Conservation (phyloP, 2,888 invertebrate genomes). For the Epiperipatus broadwayi region DNA sequence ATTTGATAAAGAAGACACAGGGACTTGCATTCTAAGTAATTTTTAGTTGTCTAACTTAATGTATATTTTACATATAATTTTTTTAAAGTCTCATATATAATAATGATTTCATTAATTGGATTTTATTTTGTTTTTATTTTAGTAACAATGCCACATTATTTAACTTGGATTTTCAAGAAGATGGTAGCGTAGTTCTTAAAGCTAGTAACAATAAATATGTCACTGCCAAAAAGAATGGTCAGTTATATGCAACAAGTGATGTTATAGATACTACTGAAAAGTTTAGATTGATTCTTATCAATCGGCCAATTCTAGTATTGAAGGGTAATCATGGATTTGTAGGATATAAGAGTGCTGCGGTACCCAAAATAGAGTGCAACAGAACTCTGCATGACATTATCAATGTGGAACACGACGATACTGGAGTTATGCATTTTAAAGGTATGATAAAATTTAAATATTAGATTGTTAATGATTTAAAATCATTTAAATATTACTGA, state of each 20-base stretch:
- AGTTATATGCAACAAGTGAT: slow-evolving; percentile 61
- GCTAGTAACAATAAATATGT: slow-evolving; percentile 86
- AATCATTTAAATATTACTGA: too few relatives aligned
- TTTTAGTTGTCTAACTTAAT: too few relatives aligned
- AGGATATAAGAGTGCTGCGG: slow-evolving; percentile 56
- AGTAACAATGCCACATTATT: too few relatives aligned
- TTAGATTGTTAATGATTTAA: too few relatives aligned
- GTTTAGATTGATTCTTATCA: slow-evolving; percentile 82
- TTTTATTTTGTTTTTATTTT: too few relatives aligned
- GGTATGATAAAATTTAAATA: too few relatives aligned
- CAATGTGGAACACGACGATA: slow-evolving; percentile 66
- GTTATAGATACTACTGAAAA: slow-evolving; percentile 65
- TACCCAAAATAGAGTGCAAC: slow-evolving; percentile 75
- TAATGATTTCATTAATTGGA: too few relatives aligned
- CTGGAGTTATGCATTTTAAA: slow-evolving; percentile 75
- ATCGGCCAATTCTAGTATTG: slow-evolving; percentile 76
- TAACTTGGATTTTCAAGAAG: slow-evolving; percentile 74
- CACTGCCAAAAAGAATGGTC: slow-evolving; percentile 81
- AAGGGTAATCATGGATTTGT: slow-evolving; percentile 92
- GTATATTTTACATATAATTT: too few relatives aligned
- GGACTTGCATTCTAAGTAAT: too few relatives aligned
- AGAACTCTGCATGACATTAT: slow-evolving; percentile 86
- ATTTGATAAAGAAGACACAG: too few relatives aligned
- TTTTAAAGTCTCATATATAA: too few relatives aligned
- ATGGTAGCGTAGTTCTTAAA: slow-evolving; percentile 73